Percentiles rank a stretch among this genome's conserved stretches.
Conservation (phyloP, 2,797 vertebrate species). For the Darevskia mixta region DNA sequence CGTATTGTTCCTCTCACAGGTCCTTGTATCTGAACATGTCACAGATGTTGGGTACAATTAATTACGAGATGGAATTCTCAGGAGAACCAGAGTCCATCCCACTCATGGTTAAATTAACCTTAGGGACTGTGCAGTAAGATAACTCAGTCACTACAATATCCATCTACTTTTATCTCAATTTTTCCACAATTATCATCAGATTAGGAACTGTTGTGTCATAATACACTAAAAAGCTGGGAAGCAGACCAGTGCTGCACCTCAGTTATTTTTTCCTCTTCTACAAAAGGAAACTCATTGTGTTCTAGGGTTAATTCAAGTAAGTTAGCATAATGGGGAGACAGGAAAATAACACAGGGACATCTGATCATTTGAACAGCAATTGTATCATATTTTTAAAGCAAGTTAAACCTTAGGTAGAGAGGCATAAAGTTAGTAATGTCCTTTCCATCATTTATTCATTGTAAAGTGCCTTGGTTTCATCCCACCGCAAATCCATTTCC, state of each 20-base stretch:
- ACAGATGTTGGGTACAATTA: not conserved
- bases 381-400: not conserved
- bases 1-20: not conserved
- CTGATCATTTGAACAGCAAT: not conserved
- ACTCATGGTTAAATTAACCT: not conserved
- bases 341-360: not conserved
- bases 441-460: no score
- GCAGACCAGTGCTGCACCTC: not conserved
- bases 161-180: not conserved
- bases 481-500: no score
- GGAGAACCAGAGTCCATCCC: not conserved
- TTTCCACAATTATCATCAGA: not conserved
- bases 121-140: not conserved
- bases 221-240: not conserved
- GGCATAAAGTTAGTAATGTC: no score
- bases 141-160: not conserved
- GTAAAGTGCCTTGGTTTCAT: no score
- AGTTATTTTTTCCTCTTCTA: not conserved
- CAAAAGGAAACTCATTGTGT: no score
- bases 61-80: not conserved
- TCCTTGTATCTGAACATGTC: not conserved
- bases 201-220: not conserved
- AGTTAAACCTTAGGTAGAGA: not conserved
- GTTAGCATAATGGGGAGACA: not conserved
- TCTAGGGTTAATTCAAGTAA: no score